Conservation (phyloP, 1,140 invertebrate species). For the Temnothorax longispinosus region DNA sequence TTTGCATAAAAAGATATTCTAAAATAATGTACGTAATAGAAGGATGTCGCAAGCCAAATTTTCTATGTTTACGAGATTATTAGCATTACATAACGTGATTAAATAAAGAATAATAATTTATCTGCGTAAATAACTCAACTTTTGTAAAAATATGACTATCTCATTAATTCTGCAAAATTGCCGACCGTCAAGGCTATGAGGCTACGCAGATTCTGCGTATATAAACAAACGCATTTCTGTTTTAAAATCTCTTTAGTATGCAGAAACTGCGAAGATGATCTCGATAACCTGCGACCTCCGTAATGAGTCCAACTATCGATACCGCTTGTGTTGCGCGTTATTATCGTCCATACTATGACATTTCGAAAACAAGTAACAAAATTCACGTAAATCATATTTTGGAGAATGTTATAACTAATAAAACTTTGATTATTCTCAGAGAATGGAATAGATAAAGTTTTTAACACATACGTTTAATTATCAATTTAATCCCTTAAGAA, state of each 20-base stretch:
- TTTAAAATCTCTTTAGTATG: slow-evolving; percentile 13
- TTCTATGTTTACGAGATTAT: neutral
- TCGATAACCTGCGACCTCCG: slow-evolving; percentile 13
- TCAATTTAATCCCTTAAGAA: neutral
- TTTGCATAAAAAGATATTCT: neutral
- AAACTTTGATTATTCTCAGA: neutral
- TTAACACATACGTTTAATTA: neutral
- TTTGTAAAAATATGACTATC: neutral
- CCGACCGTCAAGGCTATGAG: neutral
- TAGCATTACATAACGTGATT: neutral
- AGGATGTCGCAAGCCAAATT: neutral
- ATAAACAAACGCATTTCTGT: slow-evolving; percentile 6
- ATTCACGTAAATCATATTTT: neutral
- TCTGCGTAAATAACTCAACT: neutral
- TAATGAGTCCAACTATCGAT: slow-evolving; percentile 14
- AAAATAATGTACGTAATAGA: neutral
- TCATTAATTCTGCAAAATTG: neutral
- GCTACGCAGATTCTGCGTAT: neutral
- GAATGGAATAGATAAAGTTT: neutral
- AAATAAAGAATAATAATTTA: neutral
- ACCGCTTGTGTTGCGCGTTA: neutral
- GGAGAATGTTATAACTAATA: neutral
- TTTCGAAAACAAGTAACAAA: slow-evolving; percentile 11
- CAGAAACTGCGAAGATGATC: slow-evolving; percentile 9
- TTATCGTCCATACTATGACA: neutral